Conservation (phyloP, 2,797 vertebrate genomes). For the Podarcis siculus region DNA sequence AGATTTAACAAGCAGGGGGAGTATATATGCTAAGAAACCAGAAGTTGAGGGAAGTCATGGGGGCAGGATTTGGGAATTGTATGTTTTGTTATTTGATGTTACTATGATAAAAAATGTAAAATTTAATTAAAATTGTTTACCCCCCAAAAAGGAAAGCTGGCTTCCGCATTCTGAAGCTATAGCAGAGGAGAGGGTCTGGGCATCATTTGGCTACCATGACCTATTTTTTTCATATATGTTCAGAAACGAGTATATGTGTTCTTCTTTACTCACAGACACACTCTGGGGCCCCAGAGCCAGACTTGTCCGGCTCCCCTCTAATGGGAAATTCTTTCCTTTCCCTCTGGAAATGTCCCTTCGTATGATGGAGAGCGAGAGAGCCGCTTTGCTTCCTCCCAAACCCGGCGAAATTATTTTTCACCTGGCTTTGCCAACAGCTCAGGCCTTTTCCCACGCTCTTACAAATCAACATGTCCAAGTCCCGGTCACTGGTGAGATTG, state of each 20-base stretch:
- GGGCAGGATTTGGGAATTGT: too few relatives aligned
- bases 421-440: slow-evolving; percentile 52
- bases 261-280: background rate
- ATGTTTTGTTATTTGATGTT: too few relatives aligned
- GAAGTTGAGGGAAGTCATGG: too few relatives aligned
- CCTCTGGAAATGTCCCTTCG: slow-evolving; percentile 52
- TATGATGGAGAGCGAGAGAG: slow-evolving; percentile 60
- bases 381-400: slow-evolving; percentile 61
- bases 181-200: background rate
- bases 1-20: too few relatives aligned
- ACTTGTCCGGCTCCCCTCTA: slow-evolving; percentile 17
- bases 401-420: slow-evolving; percentile 56
- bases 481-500: slow-evolving; percentile 63
- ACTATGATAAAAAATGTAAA: too few relatives aligned
- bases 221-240: background rate
- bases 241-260: background rate
- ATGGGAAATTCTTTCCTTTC: slow-evolving; percentile 23
- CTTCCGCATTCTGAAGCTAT: background rate
- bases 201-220: background rate
- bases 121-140: too few relatives aligned
- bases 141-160: background rate
- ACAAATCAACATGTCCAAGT: slow-evolving; percentile 70
- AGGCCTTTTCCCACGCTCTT: slow-evolving; percentile 71
- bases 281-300: background rate
- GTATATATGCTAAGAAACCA: too few relatives aligned